phyloP scores from a whole-genome alignment of 1,140 invertebrate genomes.

The Drosophila ambigua region DNA sequence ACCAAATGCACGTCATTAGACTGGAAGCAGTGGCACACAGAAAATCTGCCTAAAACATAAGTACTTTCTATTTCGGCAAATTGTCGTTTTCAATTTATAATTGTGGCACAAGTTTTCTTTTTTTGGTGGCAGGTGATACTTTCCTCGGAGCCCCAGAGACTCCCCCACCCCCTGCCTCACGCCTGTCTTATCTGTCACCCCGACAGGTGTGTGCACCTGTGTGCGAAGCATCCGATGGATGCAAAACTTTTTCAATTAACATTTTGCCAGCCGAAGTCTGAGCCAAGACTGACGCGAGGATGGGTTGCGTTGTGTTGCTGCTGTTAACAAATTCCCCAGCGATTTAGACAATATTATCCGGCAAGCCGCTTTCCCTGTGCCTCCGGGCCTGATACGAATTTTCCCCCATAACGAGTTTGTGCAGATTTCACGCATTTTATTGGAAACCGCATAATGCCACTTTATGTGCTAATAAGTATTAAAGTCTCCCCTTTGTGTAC shows the following conservation, averaged over 20 bases:
- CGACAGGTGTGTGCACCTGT: constrained; percentile 48
- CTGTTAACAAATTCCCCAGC: constrained; percentile 58
- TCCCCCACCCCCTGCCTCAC: neutral
- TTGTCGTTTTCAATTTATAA: constrained; percentile 59
- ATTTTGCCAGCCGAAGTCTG: constrained; percentile 61
- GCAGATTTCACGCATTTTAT: constrained; percentile 67
- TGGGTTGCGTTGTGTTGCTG: constrained; percentile 28
- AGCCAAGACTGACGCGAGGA: constrained; percentile 34
- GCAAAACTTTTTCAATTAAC: constrained; percentile 81
- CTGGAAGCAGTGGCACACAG: neutral
- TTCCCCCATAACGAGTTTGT: constrained; percentile 54
- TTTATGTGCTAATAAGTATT: constrained; percentile 69
- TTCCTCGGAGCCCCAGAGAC: too few relatives aligned
- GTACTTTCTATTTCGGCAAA: constrained; percentile 29
- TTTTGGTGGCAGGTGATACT: too few relatives aligned
- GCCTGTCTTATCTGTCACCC: constrained; percentile 52
- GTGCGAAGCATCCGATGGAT: constrained; percentile 34
- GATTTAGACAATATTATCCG: constrained; percentile 25
- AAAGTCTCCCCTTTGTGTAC: constrained; percentile 44
- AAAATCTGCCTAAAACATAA: constrained; percentile 6
- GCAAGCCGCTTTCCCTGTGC: constrained; percentile 43
- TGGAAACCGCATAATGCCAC: constrained; percentile 61
- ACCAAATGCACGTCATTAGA: constrained; percentile 66
- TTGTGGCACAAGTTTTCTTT: constrained; percentile 49
- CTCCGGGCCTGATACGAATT: constrained; percentile 63